Evolutionary conservation across 2,113 vertebrate genomes (phyloP).

Genomic region (Sphyrna mokarran): DNA sequence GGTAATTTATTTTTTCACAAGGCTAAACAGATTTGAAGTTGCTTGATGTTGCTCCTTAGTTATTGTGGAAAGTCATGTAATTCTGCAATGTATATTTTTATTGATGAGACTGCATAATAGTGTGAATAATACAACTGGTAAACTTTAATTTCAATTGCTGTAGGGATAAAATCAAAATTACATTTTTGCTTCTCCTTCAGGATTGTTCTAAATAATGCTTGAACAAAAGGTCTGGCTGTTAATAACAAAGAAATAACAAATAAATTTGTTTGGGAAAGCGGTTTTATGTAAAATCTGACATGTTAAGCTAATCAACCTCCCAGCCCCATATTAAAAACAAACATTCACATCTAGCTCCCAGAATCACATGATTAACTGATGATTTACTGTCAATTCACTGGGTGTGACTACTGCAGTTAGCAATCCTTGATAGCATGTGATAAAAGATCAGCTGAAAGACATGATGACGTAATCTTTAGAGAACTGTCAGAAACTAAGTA

Average conservation of each 20-base stretch:
- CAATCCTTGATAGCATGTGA: constrained; percentile 19
- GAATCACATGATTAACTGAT: background rate
- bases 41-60: background rate
- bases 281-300: background rate
- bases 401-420: background rate
- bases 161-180: background rate
- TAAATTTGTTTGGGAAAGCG: too few species aligned
- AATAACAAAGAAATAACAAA: too few species aligned
- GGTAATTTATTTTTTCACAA: background rate
- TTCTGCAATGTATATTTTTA: background rate
- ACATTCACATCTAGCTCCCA: background rate
- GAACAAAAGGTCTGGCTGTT: background rate
- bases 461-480: constrained; percentile 24
- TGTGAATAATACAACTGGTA: background rate
- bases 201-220: background rate
- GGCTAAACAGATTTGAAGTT: background rate
- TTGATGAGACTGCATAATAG: background rate
- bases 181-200: background rate
- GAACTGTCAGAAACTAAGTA: background rate
- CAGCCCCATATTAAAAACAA: background rate
- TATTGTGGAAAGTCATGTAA: background rate
- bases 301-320: background rate
- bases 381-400: background rate
- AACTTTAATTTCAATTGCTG: background rate
- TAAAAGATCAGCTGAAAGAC: constrained; percentile 27